Percentiles rank a stretch among this genome's conserved stretches.
These are phyloP conservation scores for Benitochromis conjunctus DNA, from an alignment of 2,113 vertebrate species.

Conservation along the genomic window DNA sequence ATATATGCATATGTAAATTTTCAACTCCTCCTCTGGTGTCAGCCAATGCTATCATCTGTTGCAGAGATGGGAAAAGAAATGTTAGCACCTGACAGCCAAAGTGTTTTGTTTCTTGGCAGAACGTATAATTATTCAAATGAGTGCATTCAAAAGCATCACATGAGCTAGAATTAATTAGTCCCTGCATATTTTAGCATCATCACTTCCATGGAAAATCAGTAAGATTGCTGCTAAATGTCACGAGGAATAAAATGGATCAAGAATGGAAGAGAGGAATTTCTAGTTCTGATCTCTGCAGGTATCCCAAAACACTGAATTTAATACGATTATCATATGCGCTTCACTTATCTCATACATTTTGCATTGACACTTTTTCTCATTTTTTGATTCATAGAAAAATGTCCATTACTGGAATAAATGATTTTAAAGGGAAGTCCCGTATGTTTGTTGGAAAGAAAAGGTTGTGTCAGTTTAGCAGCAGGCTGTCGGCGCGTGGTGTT, in stretches of 20 bases:
- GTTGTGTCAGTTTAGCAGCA: neutral
- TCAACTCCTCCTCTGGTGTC: conserved; percentile 15
- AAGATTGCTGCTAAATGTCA: conserved; percentile 73
- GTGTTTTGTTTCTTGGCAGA: conserved; percentile 63
- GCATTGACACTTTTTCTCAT: neutral
- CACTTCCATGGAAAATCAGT: conserved; percentile 53
- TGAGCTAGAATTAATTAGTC: conserved; percentile 72
- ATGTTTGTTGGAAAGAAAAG: neutral
- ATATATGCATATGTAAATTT: conserved; percentile 21
- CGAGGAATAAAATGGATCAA: conserved; percentile 57
- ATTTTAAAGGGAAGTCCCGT: neutral
- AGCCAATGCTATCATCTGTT: conserved; percentile 21
- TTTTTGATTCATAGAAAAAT: neutral
- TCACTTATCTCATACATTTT: neutral
- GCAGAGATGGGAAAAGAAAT: conserved; percentile 37
- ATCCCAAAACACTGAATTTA: neutral
- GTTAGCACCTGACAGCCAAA: conserved; percentile 60
- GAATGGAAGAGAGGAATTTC: conserved; percentile 23
- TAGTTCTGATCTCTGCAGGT: conserved; percentile 3
- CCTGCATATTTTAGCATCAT: conserved; percentile 69
- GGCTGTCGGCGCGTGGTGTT: neutral
- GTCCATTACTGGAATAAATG: neutral
- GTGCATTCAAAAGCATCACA: conserved; percentile 67
- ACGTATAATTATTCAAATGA: conserved; percentile 73
- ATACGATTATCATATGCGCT: neutral